Base-by-base conservation (phyloP, 1,140 invertebrate genomes). In the Nasonia longicornis region DNA sequence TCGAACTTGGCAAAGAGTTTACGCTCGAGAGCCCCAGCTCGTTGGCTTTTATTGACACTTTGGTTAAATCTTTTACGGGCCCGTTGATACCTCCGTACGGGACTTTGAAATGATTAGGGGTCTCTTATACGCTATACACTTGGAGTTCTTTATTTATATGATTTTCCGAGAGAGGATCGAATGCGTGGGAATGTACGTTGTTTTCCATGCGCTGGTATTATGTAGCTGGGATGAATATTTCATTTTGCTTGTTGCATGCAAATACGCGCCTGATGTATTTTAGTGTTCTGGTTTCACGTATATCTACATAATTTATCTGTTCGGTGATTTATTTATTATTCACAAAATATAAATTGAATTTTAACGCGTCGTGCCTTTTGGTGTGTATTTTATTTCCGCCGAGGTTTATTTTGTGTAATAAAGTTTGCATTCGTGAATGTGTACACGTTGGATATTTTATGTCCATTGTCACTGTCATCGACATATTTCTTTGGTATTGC, bases 11-110 rank as follows among this genome's bases (percentile, higher is more conserved):
- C 48, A 12, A 26, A 1, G 26, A 58, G 67, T 79, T 73, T 79
- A 71, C 20, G 48, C 35, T 35, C 22, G 29, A 31, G 22, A 52
- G 31, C 31, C 4, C 31, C 26, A 26, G 16, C 6, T 31, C 45
- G 31, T 71, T 71, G 20, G 1, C 14, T 71, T 79, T 79, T 71
- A 79, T 79, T 63, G 48, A 79, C 38, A 79, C 67, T 79, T 58
- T 22, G 29, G 7, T 72, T 58, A 70, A 70, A 77, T 69, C 64
- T 77, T 77, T 77, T 77, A 77, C 42, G 64, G 29, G 29, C 42
- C 66, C 22, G 22, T 70, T 77, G 66, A 45, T 16, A 20, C 22
- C 48, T 63, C 4, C 10, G 4, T 35, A 35, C 2, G 22, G 2
- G n/a, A 66, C 42, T 45, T 77, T 3, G 1, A 22, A 77, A 77